Evolutionary conservation across 2,888 invertebrate genomes (phyloP), one percentile per base, ranked within the genome.

Genomic region (Epiblema foenella): DNA sequence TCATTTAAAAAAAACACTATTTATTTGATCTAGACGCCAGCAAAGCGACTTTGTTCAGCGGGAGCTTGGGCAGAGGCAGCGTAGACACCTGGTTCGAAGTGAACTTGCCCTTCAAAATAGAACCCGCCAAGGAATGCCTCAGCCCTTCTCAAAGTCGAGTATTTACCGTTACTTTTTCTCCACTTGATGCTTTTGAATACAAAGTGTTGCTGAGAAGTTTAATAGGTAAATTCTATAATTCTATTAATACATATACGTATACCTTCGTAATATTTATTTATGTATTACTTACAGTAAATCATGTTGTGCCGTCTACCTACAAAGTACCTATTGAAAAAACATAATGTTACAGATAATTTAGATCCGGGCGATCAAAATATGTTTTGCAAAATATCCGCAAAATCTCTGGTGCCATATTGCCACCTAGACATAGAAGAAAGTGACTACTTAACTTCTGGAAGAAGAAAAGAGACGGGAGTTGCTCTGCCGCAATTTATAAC

Each of bases 391-490:
- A 84, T 96, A 52, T 86, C 83, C 56, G 96, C 94, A 0, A 94
- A 94, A 77, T 95, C 96, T 74, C 79, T 96, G 64, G 90, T 96
- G 74, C 96, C 96, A 0, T 95, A 95, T 77, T 96, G 95, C 78
- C 96, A 96, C 82, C 95, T 97, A 77, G 96, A 96, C 75, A 88
- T 96, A 57, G 94, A 95, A 75, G 95, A 95, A 72, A 95, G 95
- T 63, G 95, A 95, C 84, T 96, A 96, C 82, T 81, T 96, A 60
- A 87, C 87, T 2, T 90, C 89, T n/a, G 89, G 91, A 33, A 85
- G 90, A 74, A 89, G 94, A 63, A 89, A 90, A 74, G 74, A 79
- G 3, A 85, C 85, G 9, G 88, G 88, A 10, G 80, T 91, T 4
- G 87, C 94, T 71, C 84, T 95, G 73, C 85, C 89, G 46, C 77